phyloP scores from a whole-genome alignment of 1,140 invertebrate genomes.

The Conus betulinus region DNA sequence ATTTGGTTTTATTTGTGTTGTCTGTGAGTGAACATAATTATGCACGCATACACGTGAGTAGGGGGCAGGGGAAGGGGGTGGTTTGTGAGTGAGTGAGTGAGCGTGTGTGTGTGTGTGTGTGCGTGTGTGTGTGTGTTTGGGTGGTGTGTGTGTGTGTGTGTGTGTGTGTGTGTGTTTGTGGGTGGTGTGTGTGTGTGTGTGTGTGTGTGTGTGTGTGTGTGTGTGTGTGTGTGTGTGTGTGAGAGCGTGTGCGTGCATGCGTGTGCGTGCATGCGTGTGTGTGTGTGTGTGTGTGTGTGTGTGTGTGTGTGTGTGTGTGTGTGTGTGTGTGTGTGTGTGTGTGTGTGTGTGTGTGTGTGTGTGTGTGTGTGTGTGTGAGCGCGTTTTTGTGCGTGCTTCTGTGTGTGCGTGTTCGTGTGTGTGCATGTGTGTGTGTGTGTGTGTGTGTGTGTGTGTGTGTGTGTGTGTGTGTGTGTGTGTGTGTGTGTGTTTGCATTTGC shows the following conservation, averaged over 20 bases:
- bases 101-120: slow-evolving; percentile 17
- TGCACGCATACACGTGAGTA: too few species aligned
- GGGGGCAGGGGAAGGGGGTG: too few species aligned
- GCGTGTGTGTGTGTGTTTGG: slow-evolving; percentile 19
- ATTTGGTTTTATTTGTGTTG: too few species aligned
- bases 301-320: slow-evolving; percentile 25
- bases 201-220: slow-evolving; percentile 25
- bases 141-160: slow-evolving; percentile 26
- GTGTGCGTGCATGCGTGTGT: neutral
- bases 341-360: slow-evolving; percentile 12
- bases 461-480: slow-evolving; percentile 15
- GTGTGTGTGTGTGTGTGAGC: slow-evolving; percentile 10
- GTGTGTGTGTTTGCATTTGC: slow-evolving; percentile 31
- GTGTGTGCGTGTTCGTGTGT: neutral
- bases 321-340: slow-evolving; percentile 22
- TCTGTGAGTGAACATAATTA: too few species aligned
- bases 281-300: neutral
- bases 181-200: slow-evolving; percentile 8
- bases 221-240: slow-evolving; percentile 22
- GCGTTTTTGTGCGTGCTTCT: neutral
- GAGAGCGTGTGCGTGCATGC: neutral
- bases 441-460: neutral
- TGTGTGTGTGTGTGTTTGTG: slow-evolving; percentile 4
- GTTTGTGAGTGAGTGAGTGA: neutral
- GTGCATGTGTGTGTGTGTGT: neutral